Evolutionary conservation across 2,113 vertebrate genomes (phyloP), one percentile per base, ranked within the genome.

Genomic region (Esox niger): DNA sequence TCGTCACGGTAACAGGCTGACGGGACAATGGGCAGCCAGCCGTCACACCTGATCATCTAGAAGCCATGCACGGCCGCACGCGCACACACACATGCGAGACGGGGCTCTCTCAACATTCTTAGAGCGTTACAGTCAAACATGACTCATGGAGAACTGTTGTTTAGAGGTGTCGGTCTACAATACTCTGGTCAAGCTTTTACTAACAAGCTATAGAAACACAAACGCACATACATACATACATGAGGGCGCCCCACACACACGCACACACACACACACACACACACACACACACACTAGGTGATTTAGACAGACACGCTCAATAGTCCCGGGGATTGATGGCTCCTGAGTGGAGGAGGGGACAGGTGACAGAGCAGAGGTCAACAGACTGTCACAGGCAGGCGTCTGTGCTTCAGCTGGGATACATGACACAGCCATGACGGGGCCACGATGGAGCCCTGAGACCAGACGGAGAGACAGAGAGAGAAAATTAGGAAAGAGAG

Each of bases 31-130:
- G 81, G 55, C 64, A 69, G 78, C 77, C 52, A 76, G 64, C 84
- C 79, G 87, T 87, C 88, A 86, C 78, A 87, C 82, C 82, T 79
- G 82, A 87, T 91, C 86, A 88, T 59, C 47, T 29, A 66, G 58
- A 9, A 58, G 31, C 30, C 35, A 4, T n/a, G n/a, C n/a, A n/a
- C 57, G 52, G 35, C 49, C 38, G 15, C 35, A 43, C 35, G 17
- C 13, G 11, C 26, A 9, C 26, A 2, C 70, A 76, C 62, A 74
- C 38, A 61, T 27, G 52, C 26, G 66, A 30, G 47, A 73, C 68
- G 17, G 15, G 9, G 15, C 58, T 25, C 17, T 60, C 23, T 11
- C 29, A 32, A 23, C 17, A 2, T 33, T 25, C 15, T 32, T 30
- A 2, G 4, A n/a, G 7, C 9, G 10, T 26, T 57, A 71, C 71